Evolutionary conservation across 2,888 invertebrate genomes (phyloP).

Genomic region (Thymelicus lineola): DNA sequence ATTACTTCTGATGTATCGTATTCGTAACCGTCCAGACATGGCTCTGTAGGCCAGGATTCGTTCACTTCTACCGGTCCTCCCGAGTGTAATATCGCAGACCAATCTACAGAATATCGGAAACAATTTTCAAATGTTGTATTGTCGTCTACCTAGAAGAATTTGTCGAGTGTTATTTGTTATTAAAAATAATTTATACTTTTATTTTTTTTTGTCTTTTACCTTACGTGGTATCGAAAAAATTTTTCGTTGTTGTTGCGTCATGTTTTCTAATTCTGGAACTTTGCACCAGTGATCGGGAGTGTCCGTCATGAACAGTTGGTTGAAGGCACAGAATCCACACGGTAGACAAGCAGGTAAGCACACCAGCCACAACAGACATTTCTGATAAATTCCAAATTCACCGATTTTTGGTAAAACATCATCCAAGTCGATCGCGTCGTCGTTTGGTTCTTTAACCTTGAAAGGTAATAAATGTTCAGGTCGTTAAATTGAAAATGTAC

Average conservation of each 20-base stretch:
- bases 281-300: constrained; percentile 94
- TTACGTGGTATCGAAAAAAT: constrained; percentile 87
- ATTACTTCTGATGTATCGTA: constrained; percentile 88
- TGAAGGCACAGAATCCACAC: constrained; percentile 96
- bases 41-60: constrained; percentile 88
- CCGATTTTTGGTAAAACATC: constrained; percentile 94
- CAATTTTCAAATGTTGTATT: constrained; percentile 88
- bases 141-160: constrained; percentile 56
- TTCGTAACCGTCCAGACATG: constrained; percentile 92
- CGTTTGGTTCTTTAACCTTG: constrained; percentile 68
- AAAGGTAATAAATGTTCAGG: constrained; percentile 37
- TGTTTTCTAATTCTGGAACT: constrained; percentile 87
- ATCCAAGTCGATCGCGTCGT: constrained; percentile 90
- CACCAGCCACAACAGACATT: constrained; percentile 92
- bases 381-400: constrained; percentile 96
- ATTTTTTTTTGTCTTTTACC: constrained; percentile 41
- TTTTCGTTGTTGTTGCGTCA: constrained; percentile 85
- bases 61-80: constrained; percentile 59
- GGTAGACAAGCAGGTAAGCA: constrained; percentile 95
- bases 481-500: constrained; percentile 4
- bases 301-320: constrained; percentile 96
- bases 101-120: constrained; percentile 89
- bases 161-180: constrained; percentile 1
- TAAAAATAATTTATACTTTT: background rate
- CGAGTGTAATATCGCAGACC: constrained; percentile 83